Evolutionary conservation across 1,140 invertebrate species (phyloP), one percentile per base, ranked within the genome.

Genomic region (Hycleus cichorii): DNA sequence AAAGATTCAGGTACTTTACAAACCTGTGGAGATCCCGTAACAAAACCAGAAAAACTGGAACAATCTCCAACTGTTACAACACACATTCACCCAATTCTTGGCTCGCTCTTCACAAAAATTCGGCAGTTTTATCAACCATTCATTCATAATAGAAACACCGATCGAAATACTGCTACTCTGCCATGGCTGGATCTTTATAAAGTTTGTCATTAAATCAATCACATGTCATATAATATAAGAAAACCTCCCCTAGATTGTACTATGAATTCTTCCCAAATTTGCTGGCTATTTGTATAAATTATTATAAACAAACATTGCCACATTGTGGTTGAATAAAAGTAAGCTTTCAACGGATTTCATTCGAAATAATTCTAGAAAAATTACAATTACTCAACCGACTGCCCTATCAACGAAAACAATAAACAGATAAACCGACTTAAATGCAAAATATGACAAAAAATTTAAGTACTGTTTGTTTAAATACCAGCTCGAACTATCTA

Each of bases 181-280:
- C 51, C 51, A 53, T 53, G 51, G 51, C 42, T 53, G 39, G 40
- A 32, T 5, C 7, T 32, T 32, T 4, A 4, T 32, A 32, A 4
- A 32, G 4, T 32, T 53, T 53, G 51, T 53, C 51, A 53, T 53
- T 45, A 53, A 53, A 45, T 53, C 27, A 53, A 53, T 53, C 51
- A 53, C 51, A 53, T 53, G 51, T 53, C 51, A 53, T 53, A 53
- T 26, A 53, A 25, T 38, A 45, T 53, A 53, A 53, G 51, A 53
- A 53, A 53, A 53, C 26, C 39, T 49, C 48, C n/a, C 42, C 32
- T 32, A 44, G 11, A 43, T 53, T 53, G 51, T 53, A 53, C 51
- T 53, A 53, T 53, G 45, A 42, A 46, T 53, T 45, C 51, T 45
- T 45, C 51, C 51, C 18, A 18, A 18, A 18, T 18, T 18, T 18